Base-by-base conservation (phyloP, 2,797 vertebrate species). In the Cuculus canorus region DNA sequence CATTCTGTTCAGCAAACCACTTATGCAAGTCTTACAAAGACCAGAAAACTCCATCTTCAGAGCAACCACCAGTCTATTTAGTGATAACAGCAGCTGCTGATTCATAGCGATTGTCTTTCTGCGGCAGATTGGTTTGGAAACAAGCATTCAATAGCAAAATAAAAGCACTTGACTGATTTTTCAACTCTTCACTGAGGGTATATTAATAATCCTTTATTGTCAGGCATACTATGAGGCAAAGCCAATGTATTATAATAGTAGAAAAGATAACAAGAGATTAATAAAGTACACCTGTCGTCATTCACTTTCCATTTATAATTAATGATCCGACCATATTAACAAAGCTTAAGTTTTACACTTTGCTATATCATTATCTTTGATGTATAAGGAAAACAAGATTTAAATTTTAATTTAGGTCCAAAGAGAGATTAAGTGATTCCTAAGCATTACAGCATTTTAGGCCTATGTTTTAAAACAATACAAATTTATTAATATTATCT, bases 41-140 rank as follows among this genome's bases (percentile, higher is more conserved):
- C 47, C 57, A 73, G 23, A 92, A 95, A 92, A 63, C 60, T 59
- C 17, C 52, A n/a, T 72, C 57, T 83, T 87, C 69, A 77, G 68
- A 92, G 68, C 33, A 88, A 88, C 27, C 59, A 91, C 71, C 22
- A 77, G 69, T 70, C 61, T 71, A 28, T 68, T 89, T 81, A 87
- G 59, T 61, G 72, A 52, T 70, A 87, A 79, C 12, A 93, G 82
- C 70, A 90, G 33, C 47, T 90, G 78, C 72, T 57, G 50, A 84
- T 79, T 78, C 94, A 93, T 18, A 90, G 45, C 0, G 0, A 96
- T 79, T 59, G 53, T 61, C 85, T 50, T 85, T 76, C 70, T 68
- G 71, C 94, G 96, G 86, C 81, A 63, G 50, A 76, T 10, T 45
- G 82, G 82, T 92, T 93, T 87, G 45, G n/a, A 96, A 96, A 94